Base-by-base conservation (phyloP, 2,113 vertebrate species). In the Podiceps cristatus region DNA sequence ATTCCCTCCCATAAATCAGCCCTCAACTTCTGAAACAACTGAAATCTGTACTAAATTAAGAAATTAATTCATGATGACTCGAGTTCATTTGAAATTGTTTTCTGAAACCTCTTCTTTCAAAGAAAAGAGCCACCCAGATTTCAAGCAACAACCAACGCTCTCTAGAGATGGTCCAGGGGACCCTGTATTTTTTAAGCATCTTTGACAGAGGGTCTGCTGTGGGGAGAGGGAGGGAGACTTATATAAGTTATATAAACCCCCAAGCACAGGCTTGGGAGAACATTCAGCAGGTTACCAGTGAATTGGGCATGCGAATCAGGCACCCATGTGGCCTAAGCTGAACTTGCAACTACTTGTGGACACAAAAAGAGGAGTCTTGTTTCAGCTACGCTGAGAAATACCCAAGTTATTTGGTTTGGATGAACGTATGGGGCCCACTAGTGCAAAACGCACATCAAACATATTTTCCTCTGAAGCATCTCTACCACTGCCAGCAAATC, bases 1-100 rank as follows among this genome's bases (percentile, higher is more conserved):
- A 78, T 22, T 52, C 31, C 53, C 56, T 78, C 52, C 59, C 37
- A 81, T 78, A 93, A 74, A 84, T 67, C 69, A 91, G 58, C 49
- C 49, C 52, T 33, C 47, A 81, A 47, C 52, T 75, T 95, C 44
- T 78, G 52, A 91, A 96, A 86, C 52, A 89, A 93, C 52, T 64
- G 64, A 87, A 94, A 91, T 75, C 64, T 87, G 91, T 22, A 60
- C n/a, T 62, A 91, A 89, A 95, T 87, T 56, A 87, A 52, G 73
- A 81, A 52, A 72, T 60, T 55, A 60, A 71, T 78, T 91, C 66
- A 78, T 83, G 86, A 35, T 52, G 1, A 75, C 37, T 81, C 81
- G 5, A 77, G 67, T 58, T 55, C 1, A 63, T 67, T 64, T 81
- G 40, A 76, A 89, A 89, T 60, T 72, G 25, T 78, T 75, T 72